These are phyloP conservation scores for Leuciscus waleckii DNA, from an alignment of 2,797 vertebrate species.

Conservation along the genomic window DNA sequence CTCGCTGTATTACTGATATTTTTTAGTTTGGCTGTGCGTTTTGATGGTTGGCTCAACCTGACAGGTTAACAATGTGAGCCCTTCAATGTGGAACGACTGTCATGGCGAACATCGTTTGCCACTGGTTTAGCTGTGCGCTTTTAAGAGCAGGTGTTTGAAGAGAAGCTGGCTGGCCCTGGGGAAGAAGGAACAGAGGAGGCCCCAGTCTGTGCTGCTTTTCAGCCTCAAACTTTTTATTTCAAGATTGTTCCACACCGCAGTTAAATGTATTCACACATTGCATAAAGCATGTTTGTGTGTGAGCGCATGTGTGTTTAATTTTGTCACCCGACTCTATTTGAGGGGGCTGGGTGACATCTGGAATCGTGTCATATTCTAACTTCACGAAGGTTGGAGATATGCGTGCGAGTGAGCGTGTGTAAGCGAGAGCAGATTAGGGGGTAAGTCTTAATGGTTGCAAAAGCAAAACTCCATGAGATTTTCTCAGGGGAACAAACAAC, in stretches of 20 bases:
- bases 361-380: slow-evolving; percentile 41
- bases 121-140: slow-evolving; percentile 61
- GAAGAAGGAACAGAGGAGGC: slow-evolving; percentile 60
- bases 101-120: slow-evolving; percentile 59
- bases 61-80: slow-evolving; percentile 57
- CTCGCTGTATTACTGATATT: slow-evolving; percentile 44
- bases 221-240: slow-evolving; percentile 65
- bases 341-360: slow-evolving; percentile 50
- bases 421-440: slow-evolving; percentile 31
- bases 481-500: slow-evolving; percentile 49
- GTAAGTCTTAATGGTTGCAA: slow-evolving; percentile 43
- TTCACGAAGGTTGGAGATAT: slow-evolving; percentile 36
- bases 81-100: slow-evolving; percentile 57
- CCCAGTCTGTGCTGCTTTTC: slow-evolving; percentile 63
- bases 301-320: slow-evolving; percentile 61
- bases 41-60: slow-evolving; percentile 62
- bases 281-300: slow-evolving; percentile 57
- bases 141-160: slow-evolving; percentile 68
- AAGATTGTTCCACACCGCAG: slow-evolving; percentile 59
- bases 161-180: slow-evolving; percentile 63
- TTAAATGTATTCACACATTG: slow-evolving; percentile 67
- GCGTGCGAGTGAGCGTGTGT: slow-evolving; percentile 26
- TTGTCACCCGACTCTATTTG: slow-evolving; percentile 63
- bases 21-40: slow-evolving; percentile 54
- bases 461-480: slow-evolving; percentile 55